Base-by-base conservation (phyloP, 2,888 invertebrate genomes). In the Candidula unifasciata region DNA sequence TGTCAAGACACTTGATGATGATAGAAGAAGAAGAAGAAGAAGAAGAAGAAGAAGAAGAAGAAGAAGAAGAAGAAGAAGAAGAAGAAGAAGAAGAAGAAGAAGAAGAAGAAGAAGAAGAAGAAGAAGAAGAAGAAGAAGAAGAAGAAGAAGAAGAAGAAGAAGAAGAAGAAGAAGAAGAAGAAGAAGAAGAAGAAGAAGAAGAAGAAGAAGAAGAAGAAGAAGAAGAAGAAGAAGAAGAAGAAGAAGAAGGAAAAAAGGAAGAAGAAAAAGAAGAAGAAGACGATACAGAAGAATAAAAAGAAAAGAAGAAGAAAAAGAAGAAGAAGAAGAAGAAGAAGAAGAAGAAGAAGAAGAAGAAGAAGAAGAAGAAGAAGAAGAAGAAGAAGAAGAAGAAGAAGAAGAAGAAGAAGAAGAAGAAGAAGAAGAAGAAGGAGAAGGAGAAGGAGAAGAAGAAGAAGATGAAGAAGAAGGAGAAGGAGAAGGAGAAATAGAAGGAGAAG, bases 241-340 rank as follows among this genome's bases (percentile, higher is more conserved):
- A 64, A 64, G 24, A 64, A 64, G 24, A 64, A 64, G 24, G n/a
- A n/a, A 57, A 21, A 57, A 21, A 57, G 21, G 64, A 64, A 64
- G 64, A 64, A 64, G 64, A 64, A 64, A 21, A 64, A 64, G 24
- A 64, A 64, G n/a, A 64, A 64, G n/a, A 64, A 64, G n/a, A 64
- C 0, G 44, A 44, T 1, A 21, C 8, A 64, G 64, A 64, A 64
- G 64, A 64, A 64, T 10, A 64, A 64, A 21, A 64, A 64, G 64
- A 64, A 64, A 21, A 64, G 64, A 64, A 64, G 64, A 64, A 64
- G 64, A 64, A 64, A 21, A 64, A 64, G 64, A 64, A 64, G 64
- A 64, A 64, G 64, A 64, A 64, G 64, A 64, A 64, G 64, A 64
- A 64, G 64, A 64, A 64, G 64, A 64, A 64, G 64, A 64, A 64